Base-by-base conservation (phyloP, 2,888 invertebrate genomes). In the Subacronicta megacephala region DNA sequence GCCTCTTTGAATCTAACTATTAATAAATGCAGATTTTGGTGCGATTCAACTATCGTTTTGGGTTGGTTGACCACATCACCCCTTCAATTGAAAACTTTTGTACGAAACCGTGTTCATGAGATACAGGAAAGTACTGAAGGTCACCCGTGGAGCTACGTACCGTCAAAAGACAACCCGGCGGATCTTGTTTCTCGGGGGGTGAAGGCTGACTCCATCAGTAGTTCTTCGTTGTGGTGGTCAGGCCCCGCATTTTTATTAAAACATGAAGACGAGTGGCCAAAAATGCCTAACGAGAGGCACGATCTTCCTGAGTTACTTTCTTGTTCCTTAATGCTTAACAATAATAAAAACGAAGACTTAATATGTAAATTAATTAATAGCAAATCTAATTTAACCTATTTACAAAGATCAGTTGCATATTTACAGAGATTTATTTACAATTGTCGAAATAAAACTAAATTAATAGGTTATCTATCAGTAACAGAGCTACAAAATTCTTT, bases 101-200 rank as follows among this genome's bases (percentile, higher is more conserved):
- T 44, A 7, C 44, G 44, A 10, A 31, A 44, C 9, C 29, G 44
- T 17, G 44, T 44, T n/a, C 17, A 31, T n/a, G 44, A 44, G 17
- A 44, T 31, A n/a, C 31, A 31, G 6, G 31, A 31, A n/a, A 31
- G 31, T 6, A 31, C 31, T 4, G 31, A 31, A 6, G 31, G 31
- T 31, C 31, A 31, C 31, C 31, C n/a, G 15, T 43, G 43, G 43
- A 1, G 43, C 16, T 43, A 43, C 15, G 43, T 43, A 17, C 31
- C 43, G 29, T 43, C 43, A 16, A 43, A 43, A 17, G 33, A 44
- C 17, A 44, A 44, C 15, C 44, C 44, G 33, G 44, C 44, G 33
- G 44, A 44, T 20, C 44, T 44, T 33, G 33, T 44, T 44, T 44
- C 44, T 12, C 44, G 44, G 1, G 44, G 44, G 31, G n/a, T 31